Evolutionary conservation across 2,113 vertebrate species (phyloP), one percentile per base, ranked within the genome.

Genomic region (Limnothrissa miodon): DNA sequence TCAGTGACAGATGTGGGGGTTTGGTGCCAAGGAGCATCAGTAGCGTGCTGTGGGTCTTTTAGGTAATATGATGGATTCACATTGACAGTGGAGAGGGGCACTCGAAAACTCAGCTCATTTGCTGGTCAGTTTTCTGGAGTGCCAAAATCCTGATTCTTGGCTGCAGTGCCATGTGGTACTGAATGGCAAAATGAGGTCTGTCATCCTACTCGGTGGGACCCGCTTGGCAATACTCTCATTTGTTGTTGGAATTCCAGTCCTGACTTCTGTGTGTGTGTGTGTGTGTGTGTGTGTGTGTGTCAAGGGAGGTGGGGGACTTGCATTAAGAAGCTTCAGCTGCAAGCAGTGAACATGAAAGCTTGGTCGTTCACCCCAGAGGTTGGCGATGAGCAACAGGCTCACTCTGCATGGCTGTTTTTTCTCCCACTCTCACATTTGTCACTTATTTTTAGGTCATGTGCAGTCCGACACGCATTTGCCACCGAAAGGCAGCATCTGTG

Each of bases 1-100:
- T 74, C 66, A 74, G 66, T 74, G 33, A 74, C 25, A 74, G 66
- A 74, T 74, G 66, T 74, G 66, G 66, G 66, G 66, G 66, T 74
- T 66, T 66, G 59, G 25, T 66, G 59, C 25, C 29, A 74, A 33
- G 66, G 29, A 74, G 36, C 66, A 74, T 33, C 29, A 15, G 66
- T 74, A 74, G 36, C 66, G 4, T 36, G 66, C 33, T 29, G 10
- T 36, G 66, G 66, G 25, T 74, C 66, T 36, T 56, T 74, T 29
- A 33, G 66, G 25, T 17, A 13, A 13, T 4, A 10, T 74, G 66
- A 36, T 33, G 29, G 66, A 74, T 74, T 36, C 66, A 4, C 66
- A 13, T 4, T 74, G 66, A 74, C 66, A 74, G 59, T 29, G n/a
- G 23, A 29, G n/a, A n/a, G n/a, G n/a, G n/a, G n/a, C n/a, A n/a